Evolutionary conservation across 1,140 invertebrate genomes (phyloP).

Genomic region (Macrobrachium nipponense): DNA sequence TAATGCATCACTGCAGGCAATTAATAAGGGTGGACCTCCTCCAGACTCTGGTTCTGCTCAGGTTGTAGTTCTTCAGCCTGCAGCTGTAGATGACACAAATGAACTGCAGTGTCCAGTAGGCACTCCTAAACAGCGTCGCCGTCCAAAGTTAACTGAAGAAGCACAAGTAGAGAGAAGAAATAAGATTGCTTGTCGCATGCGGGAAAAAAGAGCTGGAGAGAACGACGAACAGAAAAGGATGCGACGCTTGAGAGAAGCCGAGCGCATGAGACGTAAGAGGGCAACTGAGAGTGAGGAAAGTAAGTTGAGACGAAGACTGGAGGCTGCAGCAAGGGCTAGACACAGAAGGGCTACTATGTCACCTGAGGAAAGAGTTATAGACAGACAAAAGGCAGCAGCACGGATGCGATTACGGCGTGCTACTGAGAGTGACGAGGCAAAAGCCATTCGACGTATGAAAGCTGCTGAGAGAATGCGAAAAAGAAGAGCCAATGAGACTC

Average conservation of each 20-base stretch:
- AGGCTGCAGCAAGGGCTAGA: slow-evolving; percentile 42
- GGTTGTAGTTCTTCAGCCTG: slow-evolving; percentile 51
- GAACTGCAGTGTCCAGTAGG: not conserved
- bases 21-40: slow-evolving; percentile 42
- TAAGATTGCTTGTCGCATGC: slow-evolving; percentile 51
- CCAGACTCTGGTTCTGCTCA: slow-evolving; percentile 26
- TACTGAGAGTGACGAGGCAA: slow-evolving; percentile 47
- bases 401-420: slow-evolving; percentile 51
- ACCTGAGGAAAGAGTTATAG: slow-evolving; percentile 25
- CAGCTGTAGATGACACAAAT: slow-evolving; percentile 44
- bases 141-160: slow-evolving; percentile 42
- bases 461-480: slow-evolving; percentile 55
- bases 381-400: slow-evolving; percentile 45
- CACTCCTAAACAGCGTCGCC: slow-evolving; percentile 40
- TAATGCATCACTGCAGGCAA: slow-evolving; percentile 52
- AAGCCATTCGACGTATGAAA: slow-evolving; percentile 41
- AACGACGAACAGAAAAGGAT: slow-evolving; percentile 39
- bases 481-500: slow-evolving; percentile 50
- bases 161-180: slow-evolving; percentile 38
- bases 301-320: slow-evolving; percentile 35
- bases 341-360: slow-evolving; percentile 42
- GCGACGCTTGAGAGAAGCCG: slow-evolving; percentile 47
- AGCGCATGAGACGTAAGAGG: slow-evolving; percentile 52
- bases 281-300: slow-evolving; percentile 24
- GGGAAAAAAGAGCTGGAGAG: slow-evolving; percentile 51